Evolutionary conservation across 2,888 invertebrate species (phyloP).

Genomic region (Idaea straminata): DNA sequence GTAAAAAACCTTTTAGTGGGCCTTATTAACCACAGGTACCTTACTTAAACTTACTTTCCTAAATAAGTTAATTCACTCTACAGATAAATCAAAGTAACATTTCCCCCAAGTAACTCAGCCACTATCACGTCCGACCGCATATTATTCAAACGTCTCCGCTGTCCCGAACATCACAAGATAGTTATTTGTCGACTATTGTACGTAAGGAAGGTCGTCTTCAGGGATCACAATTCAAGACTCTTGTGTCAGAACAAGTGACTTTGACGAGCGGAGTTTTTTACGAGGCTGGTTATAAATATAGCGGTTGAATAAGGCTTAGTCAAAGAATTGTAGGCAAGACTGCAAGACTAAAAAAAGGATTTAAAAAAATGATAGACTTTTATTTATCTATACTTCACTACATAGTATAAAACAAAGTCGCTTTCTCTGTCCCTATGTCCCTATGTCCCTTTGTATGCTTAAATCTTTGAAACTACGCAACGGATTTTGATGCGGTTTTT

Average conservation of each 20-base stretch:
- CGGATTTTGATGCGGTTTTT: no score
- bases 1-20: no score
- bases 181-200: constrained; percentile 25
- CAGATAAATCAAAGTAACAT: background rate
- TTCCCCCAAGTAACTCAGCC: background rate
- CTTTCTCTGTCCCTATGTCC: no score
- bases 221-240: constrained; percentile 23
- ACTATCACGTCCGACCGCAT: background rate
- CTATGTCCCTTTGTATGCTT: no score
- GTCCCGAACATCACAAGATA: constrained; percentile 8
- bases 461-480: no score
- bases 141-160: constrained; percentile 12
- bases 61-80: background rate
- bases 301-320: background rate
- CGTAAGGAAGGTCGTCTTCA: constrained; percentile 16
- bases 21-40: no score
- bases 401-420: no score
- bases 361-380: no score
- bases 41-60: background rate
- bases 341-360: no score
- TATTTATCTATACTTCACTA: no score
- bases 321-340: no score
- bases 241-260: constrained; percentile 30
- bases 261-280: constrained; percentile 21
- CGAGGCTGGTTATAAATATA: background rate